Conservation (phyloP, 2,113 vertebrate genomes). For the Gymnobelideus leadbeateri region DNA sequence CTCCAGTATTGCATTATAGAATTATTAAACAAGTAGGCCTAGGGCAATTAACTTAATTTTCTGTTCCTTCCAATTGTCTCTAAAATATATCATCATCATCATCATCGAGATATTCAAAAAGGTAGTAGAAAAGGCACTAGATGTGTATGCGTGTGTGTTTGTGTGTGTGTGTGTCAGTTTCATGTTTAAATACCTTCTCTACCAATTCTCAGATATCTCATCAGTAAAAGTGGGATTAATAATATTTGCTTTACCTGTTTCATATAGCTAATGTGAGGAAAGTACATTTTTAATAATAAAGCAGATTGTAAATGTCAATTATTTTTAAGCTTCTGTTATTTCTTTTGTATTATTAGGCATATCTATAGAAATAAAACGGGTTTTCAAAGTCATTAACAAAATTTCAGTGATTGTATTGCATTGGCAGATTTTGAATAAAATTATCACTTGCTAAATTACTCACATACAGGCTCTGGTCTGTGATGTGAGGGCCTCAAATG, state of each 20-base stretch:
- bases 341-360: not conserved
- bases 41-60: not conserved
- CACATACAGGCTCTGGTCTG: not conserved
- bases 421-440: not conserved
- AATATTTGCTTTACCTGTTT: not conserved
- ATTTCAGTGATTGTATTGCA: constrained; percentile 29
- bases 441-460: not conserved
- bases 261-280: not conserved
- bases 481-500: not conserved
- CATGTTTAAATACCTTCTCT: not conserved
- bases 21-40: not conserved
- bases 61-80: not conserved
- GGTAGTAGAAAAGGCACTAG: not conserved
- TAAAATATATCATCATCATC: not conserved
- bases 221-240: not conserved
- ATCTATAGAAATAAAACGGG: not conserved
- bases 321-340: not conserved
- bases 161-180: not conserved
- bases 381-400: not conserved
- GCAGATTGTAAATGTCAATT: not conserved
- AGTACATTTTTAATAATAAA: not conserved
- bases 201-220: not conserved
- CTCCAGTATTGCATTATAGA: not conserved
- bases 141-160: not conserved
- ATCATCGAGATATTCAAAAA: not conserved